Evolutionary conservation across 2,888 invertebrate genomes (phyloP), one percentile per base, ranked within the genome.

Genomic region (Pardosa pseudoannulata): DNA sequence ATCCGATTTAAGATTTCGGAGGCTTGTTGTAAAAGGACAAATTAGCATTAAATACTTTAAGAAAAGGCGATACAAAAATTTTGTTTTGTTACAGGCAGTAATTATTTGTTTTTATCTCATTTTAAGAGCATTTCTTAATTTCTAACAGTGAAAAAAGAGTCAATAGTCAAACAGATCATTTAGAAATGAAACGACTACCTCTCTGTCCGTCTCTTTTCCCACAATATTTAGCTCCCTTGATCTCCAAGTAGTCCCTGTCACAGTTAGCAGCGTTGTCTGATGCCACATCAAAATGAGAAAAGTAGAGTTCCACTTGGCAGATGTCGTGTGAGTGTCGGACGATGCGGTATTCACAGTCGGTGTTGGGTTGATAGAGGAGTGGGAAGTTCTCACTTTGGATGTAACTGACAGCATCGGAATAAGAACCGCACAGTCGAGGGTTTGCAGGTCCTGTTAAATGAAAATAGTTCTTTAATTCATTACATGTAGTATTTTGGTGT

Each of bases 331-430:
- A 74, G 46, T 72, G 50, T 0, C 89, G 80, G 56, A 85, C 78
- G 23, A 89, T 83, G 28, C 85, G 70, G 72, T 89, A 90, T 9
- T 88, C 80, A 50, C 90, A 90, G 67, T 90, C 89, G 0, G 89
- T 88, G 62, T 89, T 88, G 0, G 89, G 70, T 2, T 75, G 70
- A 32, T 90, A 90, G 7, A 88, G 70, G 0, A 87, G 70, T 0
- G 90, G 90, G 73, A 89, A 90, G 73, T 89, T 89, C 31, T 86
- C 88, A 28, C 83, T 88, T 62, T 87, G 87, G 23, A 89, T 79
- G 27, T 46, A 46, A 23, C 65, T 71, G n/a, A 68, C 75, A 6
- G 41, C 27, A 0, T 82, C 78, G 6, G 86, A 28, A 19, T 83
- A 88, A 11, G 88, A 79, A 27, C 81, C 80, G 39, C 89, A 89